Evolutionary conservation across 1,140 invertebrate species (phyloP).

Genomic region (Scaptomyza graminum): DNA sequence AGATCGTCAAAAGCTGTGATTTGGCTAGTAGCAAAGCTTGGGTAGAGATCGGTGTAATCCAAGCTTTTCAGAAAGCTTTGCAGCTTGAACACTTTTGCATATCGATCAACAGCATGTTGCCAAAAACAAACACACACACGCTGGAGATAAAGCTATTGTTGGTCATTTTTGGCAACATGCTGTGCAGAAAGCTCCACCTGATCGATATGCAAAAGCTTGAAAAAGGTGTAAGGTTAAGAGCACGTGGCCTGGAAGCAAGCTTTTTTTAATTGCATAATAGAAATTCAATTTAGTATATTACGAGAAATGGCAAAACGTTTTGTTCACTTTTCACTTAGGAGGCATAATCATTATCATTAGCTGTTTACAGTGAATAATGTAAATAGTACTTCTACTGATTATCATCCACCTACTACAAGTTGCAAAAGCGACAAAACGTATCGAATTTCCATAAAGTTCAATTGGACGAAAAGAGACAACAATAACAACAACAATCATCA

Average conservation of each 20-base stretch:
- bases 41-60: slow-evolving; percentile 12
- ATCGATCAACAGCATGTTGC: background rate
- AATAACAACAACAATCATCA: slow-evolving; percentile 67
- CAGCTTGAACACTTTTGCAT: slow-evolving; percentile 9
- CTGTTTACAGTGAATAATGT: slow-evolving; percentile 7
- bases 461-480: slow-evolving; percentile 78
- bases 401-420: slow-evolving; percentile 38
- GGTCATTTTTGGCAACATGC: slow-evolving; percentile 1
- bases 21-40: slow-evolving; percentile 17
- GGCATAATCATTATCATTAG: background rate
- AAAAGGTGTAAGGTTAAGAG: slow-evolving; percentile 49
- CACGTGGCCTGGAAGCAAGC: slow-evolving; percentile 66
- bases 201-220: slow-evolving; percentile 40
- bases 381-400: slow-evolving; percentile 18
- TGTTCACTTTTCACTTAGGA: slow-evolving; percentile 40
- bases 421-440: slow-evolving; percentile 67
- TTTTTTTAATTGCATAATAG: slow-evolving; percentile 47
- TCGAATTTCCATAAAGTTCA: slow-evolving; percentile 83
- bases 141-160: slow-evolving; percentile 29
- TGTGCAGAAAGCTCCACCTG: slow-evolving; percentile 9
- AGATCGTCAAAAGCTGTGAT: slow-evolving; percentile 22
- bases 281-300: slow-evolving; percentile 38
- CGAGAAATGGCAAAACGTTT: slow-evolving; percentile 47
- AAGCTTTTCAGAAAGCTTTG: slow-evolving; percentile 10
- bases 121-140: slow-evolving; percentile 1